These are phyloP conservation scores for Chloebia gouldiae DNA, from an alignment of 2,113 vertebrate genomes.

Conservation along the genomic window DNA sequence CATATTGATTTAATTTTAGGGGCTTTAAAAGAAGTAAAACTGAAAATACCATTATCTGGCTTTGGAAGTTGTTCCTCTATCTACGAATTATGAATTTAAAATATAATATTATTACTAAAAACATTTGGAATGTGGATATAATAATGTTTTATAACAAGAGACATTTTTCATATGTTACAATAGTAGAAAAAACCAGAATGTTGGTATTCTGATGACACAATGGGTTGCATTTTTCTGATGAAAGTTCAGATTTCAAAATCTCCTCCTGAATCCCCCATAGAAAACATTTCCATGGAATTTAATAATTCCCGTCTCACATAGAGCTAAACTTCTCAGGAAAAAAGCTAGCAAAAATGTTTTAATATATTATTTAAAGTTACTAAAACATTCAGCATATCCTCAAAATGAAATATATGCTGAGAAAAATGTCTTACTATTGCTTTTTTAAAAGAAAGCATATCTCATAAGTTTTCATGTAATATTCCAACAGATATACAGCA, in stretches of 20 bases:
- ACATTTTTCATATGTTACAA: not conserved
- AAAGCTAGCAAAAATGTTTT: not conserved
- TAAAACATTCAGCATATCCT: not conserved
- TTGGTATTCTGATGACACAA: not conserved
- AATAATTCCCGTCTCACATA: not conserved
- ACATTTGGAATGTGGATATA: not conserved
- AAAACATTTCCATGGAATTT: not conserved
- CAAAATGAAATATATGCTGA: not conserved
- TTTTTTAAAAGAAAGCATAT: not conserved
- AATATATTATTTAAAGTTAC: not conserved
- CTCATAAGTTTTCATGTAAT: not conserved
- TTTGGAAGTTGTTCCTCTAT: not conserved
- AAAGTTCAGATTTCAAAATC: not conserved
- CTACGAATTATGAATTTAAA: not conserved
- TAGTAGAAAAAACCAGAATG: not conserved
- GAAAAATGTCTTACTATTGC: not conserved
- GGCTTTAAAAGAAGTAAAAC: not conserved
- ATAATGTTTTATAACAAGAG: not conserved
- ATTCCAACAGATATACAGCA: not conserved
- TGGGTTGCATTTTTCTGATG: not conserved
- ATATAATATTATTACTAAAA: not conserved
- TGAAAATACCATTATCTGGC: not conserved
- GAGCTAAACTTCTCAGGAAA: not conserved
- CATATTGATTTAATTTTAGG: not conserved
- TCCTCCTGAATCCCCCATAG: not conserved